Evolutionary conservation across 2,797 vertebrate genomes (phyloP).

Genomic region (Manis pentadactyla): DNA sequence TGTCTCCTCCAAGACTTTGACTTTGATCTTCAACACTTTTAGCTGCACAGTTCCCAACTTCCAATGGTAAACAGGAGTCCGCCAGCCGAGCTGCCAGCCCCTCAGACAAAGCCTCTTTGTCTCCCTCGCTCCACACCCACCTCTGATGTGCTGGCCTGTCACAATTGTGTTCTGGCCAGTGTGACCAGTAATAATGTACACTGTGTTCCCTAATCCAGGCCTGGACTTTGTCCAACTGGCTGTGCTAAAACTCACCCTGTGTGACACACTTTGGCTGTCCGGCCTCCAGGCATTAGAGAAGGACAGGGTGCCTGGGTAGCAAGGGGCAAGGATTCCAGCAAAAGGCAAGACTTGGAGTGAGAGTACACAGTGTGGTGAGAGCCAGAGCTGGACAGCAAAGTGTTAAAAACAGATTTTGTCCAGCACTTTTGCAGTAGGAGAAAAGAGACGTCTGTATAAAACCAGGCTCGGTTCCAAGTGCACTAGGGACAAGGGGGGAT

Average conservation of each 20-base stretch:
- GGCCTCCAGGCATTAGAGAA: background rate
- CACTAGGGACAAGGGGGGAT: no score
- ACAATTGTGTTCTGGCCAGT: conserved; percentile 64
- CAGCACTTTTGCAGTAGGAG: background rate
- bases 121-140: background rate
- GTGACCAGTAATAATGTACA: background rate
- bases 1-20: background rate
- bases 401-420: background rate
- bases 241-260: background rate
- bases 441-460: background rate
- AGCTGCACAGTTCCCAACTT: background rate
- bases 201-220: conserved; percentile 20
- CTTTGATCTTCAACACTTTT: background rate
- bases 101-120: conserved; percentile 71
- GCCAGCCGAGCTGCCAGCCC: background rate
- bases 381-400: background rate
- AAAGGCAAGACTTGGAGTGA: background rate
- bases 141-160: background rate
- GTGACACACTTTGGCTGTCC: background rate
- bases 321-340: background rate
- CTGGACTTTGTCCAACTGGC: background rate
- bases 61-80: background rate
- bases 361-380: background rate
- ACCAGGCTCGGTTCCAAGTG: background rate
- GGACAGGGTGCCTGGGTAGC: background rate